Base-by-base conservation (phyloP, 1,140 invertebrate species). In the Pollicipes pollicipes region DNA sequence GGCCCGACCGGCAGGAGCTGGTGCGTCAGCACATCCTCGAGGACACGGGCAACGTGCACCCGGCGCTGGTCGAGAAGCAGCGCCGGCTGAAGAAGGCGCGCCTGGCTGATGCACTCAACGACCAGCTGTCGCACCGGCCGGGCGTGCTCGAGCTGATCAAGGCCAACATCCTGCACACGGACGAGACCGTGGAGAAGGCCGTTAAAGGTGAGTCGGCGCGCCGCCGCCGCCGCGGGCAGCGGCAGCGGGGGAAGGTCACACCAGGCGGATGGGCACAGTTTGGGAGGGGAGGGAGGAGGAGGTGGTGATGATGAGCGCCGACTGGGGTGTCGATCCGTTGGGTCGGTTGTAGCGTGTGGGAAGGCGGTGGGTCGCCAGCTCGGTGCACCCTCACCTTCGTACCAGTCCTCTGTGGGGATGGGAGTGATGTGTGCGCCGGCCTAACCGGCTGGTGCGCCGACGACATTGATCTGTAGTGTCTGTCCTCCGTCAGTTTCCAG, bases 11-110 rank as follows among this genome's bases (percentile, higher is more conserved):
- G 74, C 90, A 96, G 78, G 90, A 94, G 79, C 84, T 98, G 45
- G 93, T 98, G 69, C 85, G 95, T 73, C 88, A 95, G 79, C 94
- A 98, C 78, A 98, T 98, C 76, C 83, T 98, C 72, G 93, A 97
- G 83, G 85, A 91, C 83, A 73, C 75, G 26, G 75, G 75, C n/a
- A 75, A 93, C 80, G 90, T 96, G 72, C 95, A 97, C 80, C 95
- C 95, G 21, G 96, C 93, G 76, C 82, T 98, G 75, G 94, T 93
- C 69, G 94, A 96, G 78, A 88, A 91, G 76, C 94, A 97, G 78
- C 86, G 94, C 30, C 91, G 94, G 87, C 82, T 98, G 73, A 97
- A 98, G 80, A 91, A 94, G 79, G 93, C 95, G 29, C 86, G 90
- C 70, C 82, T 98, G 45, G 92, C 92, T 0, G 95, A 98, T 80